Percentiles rank a stretch among this genome's conserved stretches.
Evolutionary conservation across 2,888 invertebrate species (phyloP).

Genomic region (Eumerus sabulonum): DNA sequence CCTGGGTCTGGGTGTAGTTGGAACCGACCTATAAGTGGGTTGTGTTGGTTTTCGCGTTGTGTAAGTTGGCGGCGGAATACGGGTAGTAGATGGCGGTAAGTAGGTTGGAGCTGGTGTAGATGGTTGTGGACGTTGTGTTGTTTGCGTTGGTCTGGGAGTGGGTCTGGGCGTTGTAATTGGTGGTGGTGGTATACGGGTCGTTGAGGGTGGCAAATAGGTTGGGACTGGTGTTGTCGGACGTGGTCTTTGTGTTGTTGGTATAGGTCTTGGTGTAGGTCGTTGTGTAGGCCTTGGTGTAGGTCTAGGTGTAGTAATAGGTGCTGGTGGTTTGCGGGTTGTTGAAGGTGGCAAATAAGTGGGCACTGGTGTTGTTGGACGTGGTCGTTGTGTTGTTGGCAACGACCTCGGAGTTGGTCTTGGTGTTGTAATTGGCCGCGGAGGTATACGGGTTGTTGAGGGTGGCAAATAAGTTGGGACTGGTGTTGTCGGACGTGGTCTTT

Average conservation of each 20-base stretch:
- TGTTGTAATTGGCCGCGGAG: constrained; percentile 29
- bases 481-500: neutral
- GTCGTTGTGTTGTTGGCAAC: neutral
- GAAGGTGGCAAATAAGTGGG: constrained; percentile 9
- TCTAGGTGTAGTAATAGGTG: constrained; percentile 30
- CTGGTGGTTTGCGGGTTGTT: constrained; percentile 12
- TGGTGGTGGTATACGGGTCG: neutral
- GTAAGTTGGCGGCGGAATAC: constrained; percentile 4
- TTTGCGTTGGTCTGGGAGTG: constrained; percentile 20
- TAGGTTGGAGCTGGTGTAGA: constrained; percentile 35
- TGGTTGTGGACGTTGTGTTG: constrained; percentile 21
- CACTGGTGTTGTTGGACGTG: constrained; percentile 11
- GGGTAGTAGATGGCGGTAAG: neutral
- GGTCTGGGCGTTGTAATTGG: constrained; percentile 30
- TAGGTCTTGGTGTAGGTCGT: constrained; percentile 6
- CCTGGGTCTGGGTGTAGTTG: constrained; percentile 20
- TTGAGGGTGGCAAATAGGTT: constrained; percentile 1
- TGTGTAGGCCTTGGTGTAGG: constrained; percentile 13
- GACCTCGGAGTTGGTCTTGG: constrained; percentile 51
- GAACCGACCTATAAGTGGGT: constrained; percentile 15
- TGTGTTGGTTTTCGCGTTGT: constrained; percentile 26
- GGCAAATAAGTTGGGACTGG: constrained; percentile 16
- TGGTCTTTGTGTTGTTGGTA: constrained; percentile 2
- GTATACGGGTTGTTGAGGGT: constrained; percentile 9
- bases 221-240: constrained; percentile 37